Conservation (phyloP, 2,888 invertebrate species). For the Nudaria mundana region DNA sequence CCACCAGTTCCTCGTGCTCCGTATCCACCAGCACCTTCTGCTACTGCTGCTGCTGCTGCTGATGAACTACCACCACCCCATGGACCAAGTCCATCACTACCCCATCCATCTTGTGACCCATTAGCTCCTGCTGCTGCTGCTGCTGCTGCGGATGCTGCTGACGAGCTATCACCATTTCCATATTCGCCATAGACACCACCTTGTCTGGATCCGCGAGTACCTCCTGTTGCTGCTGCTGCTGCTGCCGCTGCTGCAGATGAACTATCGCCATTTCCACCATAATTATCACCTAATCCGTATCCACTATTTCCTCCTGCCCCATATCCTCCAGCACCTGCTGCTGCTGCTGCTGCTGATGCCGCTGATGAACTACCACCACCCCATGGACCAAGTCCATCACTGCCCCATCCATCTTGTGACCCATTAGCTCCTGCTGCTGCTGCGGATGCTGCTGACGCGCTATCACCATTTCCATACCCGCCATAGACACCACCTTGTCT, state of each 20-base stretch:
- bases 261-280: background rate
- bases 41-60: background rate
- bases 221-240: background rate
- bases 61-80: background rate
- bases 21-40: background rate
- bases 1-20: background rate
- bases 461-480: too few species aligned
- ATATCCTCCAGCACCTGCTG: background rate
- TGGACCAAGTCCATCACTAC: background rate
- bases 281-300: too few species aligned
- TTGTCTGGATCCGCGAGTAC: background rate
- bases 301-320: too few species aligned
- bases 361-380: background rate
- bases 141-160: background rate
- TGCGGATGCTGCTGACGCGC: background rate
- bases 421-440: background rate
- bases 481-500: background rate
- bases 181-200: background rate
- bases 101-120: background rate
- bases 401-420: background rate
- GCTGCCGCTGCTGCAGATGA: conserved; percentile 6
- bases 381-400: background rate
- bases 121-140: background rate
- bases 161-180: background rate
- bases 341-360: conserved; percentile 1